These are phyloP conservation scores for Calephelis perditalis DNA, from an alignment of 2,888 invertebrate genomes.

Conservation along the genomic window DNA sequence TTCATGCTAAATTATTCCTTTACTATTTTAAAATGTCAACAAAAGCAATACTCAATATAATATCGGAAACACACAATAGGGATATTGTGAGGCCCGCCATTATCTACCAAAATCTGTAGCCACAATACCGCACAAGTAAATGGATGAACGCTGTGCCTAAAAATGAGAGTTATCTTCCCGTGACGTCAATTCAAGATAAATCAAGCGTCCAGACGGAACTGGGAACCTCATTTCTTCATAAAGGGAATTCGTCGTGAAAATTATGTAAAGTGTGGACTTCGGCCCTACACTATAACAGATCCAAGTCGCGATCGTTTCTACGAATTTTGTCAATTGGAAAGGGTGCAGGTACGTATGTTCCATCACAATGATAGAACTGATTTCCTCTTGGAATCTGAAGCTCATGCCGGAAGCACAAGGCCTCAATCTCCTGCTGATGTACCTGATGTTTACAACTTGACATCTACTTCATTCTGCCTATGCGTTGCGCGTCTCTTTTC, in stretches of 20 bases:
- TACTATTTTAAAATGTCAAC: no score
- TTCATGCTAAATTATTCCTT: no score
- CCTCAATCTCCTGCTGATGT: no score
- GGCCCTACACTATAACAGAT: neutral
- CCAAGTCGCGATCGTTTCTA: no score
- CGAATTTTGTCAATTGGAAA: no score
- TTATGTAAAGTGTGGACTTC: constrained; percentile 33
- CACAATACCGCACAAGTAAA: constrained; percentile 18
- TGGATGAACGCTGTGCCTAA: constrained; percentile 15
- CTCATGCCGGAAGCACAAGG: no score
- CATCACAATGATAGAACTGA: no score
- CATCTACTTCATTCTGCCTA: no score
- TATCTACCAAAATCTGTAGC: constrained; percentile 11
- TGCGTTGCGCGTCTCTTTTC: no score
- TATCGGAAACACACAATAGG: constrained; percentile 4
- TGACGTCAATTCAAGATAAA: constrained; percentile 51
- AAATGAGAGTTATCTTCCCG: constrained; percentile 37
- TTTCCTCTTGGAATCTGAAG: no score
- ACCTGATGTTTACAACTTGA: no score
- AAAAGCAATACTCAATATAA: constrained; percentile 5
- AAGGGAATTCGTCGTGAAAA: constrained; percentile 39
- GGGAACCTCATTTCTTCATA: constrained; percentile 66
- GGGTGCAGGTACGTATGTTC: no score
- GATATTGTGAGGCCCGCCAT: neutral
- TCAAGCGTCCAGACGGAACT: constrained; percentile 53